Evolutionary conservation across 2,797 vertebrate genomes (phyloP).

Genomic region (Carduelis carduelis): DNA sequence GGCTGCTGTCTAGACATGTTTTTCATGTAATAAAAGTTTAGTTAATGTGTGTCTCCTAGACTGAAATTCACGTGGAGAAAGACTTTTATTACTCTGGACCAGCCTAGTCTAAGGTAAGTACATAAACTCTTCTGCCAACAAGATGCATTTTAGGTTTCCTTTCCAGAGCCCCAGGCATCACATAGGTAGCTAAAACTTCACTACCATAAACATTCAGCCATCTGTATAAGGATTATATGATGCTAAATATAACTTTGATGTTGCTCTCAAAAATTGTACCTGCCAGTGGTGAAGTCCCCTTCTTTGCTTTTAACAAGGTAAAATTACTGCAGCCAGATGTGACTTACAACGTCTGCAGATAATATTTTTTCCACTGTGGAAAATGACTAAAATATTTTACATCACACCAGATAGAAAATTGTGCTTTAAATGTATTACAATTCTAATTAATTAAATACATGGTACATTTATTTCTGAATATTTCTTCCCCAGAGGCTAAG

Average conservation of each 20-base stretch:
- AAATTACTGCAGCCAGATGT: background rate
- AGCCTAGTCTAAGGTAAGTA: background rate
- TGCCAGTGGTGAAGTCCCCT: background rate
- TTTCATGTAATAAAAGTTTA: background rate
- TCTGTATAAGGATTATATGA: background rate
- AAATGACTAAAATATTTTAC: background rate
- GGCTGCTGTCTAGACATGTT: conserved; percentile 14
- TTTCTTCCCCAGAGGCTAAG: background rate
- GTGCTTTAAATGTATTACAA: background rate
- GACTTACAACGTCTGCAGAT: background rate
- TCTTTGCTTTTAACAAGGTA: background rate
- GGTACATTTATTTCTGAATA: background rate
- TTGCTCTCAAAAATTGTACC: background rate
- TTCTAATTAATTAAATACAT: background rate
- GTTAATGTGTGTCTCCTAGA: background rate
- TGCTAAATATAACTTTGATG: background rate
- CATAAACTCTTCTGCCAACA: background rate
- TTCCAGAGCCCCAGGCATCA: background rate
- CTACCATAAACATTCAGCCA: background rate
- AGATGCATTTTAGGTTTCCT: background rate
- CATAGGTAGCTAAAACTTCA: background rate
- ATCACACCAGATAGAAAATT: background rate
- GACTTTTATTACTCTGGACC: background rate
- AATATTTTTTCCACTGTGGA: background rate
- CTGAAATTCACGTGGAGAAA: background rate